These are phyloP conservation scores for Protobothrops flavoviridis DNA, from an alignment of 2,113 vertebrate genomes.

Conservation along the genomic window DNA sequence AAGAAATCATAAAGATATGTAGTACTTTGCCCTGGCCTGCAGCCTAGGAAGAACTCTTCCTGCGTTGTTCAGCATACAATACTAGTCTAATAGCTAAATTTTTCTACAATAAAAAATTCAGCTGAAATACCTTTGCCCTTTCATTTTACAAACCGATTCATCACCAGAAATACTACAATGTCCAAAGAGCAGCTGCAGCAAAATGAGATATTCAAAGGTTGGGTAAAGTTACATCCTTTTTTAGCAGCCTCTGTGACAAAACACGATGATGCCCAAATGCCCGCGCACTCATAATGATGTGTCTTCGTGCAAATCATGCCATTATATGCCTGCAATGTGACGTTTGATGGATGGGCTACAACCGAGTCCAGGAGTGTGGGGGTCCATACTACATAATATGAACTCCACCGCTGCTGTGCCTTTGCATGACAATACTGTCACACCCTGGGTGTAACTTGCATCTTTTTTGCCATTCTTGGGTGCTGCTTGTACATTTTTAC, in stretches of 20 bases:
- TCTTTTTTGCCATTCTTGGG: background rate
- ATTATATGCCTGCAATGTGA: background rate
- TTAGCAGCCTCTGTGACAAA: background rate
- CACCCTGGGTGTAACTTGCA: background rate
- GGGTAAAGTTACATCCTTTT: background rate
- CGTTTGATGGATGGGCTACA: background rate
- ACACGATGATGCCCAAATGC: background rate
- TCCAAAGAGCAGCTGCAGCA: background rate
- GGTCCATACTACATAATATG: background rate
- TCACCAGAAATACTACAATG: background rate
- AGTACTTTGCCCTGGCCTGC: constrained; percentile 7
- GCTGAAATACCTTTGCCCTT: background rate
- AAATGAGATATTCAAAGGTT: background rate
- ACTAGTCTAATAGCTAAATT: background rate
- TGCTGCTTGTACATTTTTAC: background rate
- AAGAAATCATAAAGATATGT: background rate
- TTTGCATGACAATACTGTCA: background rate
- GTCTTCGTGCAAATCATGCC: background rate
- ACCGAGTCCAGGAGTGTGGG: background rate
- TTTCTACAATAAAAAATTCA: background rate
- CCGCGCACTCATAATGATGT: background rate
- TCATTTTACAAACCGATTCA: background rate
- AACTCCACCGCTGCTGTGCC: background rate
- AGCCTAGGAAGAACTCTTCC: background rate
- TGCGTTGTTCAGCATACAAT: background rate